Evolutionary conservation across 2,888 invertebrate species (phyloP).

Genomic region (Baronia brevicornis): DNA sequence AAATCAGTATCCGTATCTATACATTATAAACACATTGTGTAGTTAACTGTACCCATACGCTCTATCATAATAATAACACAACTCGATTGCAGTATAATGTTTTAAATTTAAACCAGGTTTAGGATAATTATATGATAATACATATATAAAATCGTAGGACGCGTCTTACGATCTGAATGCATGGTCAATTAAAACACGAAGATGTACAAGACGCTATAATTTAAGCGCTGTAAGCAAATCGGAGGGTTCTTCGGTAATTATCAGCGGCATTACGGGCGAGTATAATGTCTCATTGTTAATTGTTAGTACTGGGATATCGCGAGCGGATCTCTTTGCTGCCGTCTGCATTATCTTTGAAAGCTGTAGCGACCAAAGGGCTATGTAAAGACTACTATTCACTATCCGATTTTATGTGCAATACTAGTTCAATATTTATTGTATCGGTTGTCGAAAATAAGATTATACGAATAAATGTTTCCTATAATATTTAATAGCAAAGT

Average conservation of each 20-base stretch:
- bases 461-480: too few species aligned
- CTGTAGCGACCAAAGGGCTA: conserved; percentile 31
- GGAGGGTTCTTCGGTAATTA: conserved; percentile 54
- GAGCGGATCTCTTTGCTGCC: conserved; percentile 68
- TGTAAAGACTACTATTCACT: conserved; percentile 31
- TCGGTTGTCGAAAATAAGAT: conserved; percentile 1
- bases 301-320: conserved; percentile 59
- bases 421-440: conserved; percentile 3
- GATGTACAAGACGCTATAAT: conserved; percentile 46
- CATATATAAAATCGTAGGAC: conserved; percentile 5
- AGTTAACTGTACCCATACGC: too few species aligned
- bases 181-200: conserved; percentile 30
- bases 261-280: conserved; percentile 57
- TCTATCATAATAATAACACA: too few species aligned
- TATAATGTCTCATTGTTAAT: conserved; percentile 76
- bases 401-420: conserved; percentile 14
- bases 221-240: conserved; percentile 48
- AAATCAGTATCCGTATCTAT: too few species aligned
- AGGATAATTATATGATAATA: too few species aligned
- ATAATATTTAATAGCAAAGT: too few species aligned
- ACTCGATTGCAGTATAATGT: too few species aligned
- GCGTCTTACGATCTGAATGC: conserved; percentile 16
- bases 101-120: too few species aligned
- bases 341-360: conserved; percentile 57
- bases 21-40: too few species aligned